These are phyloP conservation scores for Piscicola geometra DNA, from an alignment of 2,888 invertebrate genomes.

Conservation along the genomic window DNA sequence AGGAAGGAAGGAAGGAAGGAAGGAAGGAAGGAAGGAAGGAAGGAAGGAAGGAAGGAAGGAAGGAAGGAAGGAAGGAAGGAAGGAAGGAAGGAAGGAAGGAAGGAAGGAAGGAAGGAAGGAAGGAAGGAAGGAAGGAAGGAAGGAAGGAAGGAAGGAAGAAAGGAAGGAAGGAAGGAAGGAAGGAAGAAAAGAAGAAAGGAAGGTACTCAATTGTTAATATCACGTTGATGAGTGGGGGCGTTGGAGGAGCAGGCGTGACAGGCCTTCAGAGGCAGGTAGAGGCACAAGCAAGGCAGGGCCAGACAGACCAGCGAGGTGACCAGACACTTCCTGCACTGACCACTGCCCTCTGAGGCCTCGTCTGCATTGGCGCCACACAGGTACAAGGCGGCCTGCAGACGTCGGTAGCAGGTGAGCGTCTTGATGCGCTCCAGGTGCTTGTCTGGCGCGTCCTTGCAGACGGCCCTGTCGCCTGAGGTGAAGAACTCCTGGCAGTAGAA, in stretches of 20 bases:
- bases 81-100: no score
- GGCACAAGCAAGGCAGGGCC: slow-evolving; percentile 29
- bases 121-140: no score
- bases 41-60: no score
- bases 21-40: no score
- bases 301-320: slow-evolving; percentile 21
- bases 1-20: no score
- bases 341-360: background rate
- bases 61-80: no score
- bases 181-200: background rate
- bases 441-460: slow-evolving; percentile 29
- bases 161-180: no score
- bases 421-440: slow-evolving; percentile 19
- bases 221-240: slow-evolving; percentile 4
- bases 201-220: background rate
- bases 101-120: no score
- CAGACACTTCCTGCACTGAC: slow-evolving; percentile 9
- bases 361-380: slow-evolving; percentile 5
- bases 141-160: no score
- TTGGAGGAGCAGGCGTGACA: slow-evolving; percentile 23
- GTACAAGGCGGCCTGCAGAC: slow-evolving; percentile 29
- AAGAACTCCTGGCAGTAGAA: slow-evolving; percentile 31
- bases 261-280: slow-evolving; percentile 20
- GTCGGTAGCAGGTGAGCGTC: slow-evolving; percentile 20
- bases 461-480: background rate